Base-by-base conservation (phyloP, 2,797 vertebrate species). In the Sebastiscus tertius region DNA sequence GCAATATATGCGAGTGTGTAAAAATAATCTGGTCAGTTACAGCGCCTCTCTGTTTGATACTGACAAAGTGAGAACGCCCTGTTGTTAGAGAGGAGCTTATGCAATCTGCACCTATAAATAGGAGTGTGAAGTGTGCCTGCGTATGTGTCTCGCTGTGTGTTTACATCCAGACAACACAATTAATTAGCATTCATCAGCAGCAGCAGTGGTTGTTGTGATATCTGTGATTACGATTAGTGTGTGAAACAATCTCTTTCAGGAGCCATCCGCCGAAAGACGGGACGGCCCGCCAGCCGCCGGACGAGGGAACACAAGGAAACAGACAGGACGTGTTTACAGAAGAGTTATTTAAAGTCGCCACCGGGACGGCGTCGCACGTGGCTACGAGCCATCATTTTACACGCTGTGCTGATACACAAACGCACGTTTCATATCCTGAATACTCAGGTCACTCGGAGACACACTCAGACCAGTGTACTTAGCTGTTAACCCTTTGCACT, bases 301-400 rank as follows among this genome's bases (percentile, higher is more conserved):
- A 86, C 39, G 20, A 27, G 77, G 70, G 64, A 66, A 60, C 80
- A 52, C 33, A 33, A 84, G 87, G 82, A 93, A 92, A 83, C 72
- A 88, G 80, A 90, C 86, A 80, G 92, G 88, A 91, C 79, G 75
- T 92, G 89, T 93, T 94, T 96, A 95, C 93, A 91, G 85, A 91
- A 60, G 79, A 89, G 91, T 94, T 95, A 96, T 94, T 93, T 87
- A 90, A 93, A 95, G 89, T 39, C 76, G 66, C 27, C 0, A 22
- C 77, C 16, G 18, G 88, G 89, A 81, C 91, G 75, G 87, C 5
- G 56, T 79, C 76, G 79, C 89, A 89, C 89, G 90, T 91, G 93
- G 94, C 94, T 84, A 83, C 79, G 60, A 29, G 77, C 80, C 55
- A 65, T 87, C 83, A 92, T 93, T 92, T 88, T 72, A 56, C 84